phyloP scores from a whole-genome alignment of 2,888 invertebrate genomes.

The Lepidonotus clava region DNA sequence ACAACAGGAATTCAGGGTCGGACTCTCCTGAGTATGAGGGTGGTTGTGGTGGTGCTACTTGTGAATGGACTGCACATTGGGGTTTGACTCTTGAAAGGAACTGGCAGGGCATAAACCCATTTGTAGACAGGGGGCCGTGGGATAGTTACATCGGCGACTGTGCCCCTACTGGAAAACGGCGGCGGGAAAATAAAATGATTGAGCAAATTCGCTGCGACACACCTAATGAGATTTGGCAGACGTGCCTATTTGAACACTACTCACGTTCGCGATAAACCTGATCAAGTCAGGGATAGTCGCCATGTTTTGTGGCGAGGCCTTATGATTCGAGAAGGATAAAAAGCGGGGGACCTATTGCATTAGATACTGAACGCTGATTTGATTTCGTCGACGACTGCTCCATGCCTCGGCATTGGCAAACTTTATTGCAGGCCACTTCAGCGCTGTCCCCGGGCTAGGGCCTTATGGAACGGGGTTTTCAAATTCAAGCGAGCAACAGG shows the following conservation, averaged over 20 bases:
- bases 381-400: slow-evolving; percentile 40
- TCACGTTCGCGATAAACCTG: slow-evolving; percentile 44
- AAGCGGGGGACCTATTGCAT: slow-evolving; percentile 37
- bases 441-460: neutral
- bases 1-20: neutral
- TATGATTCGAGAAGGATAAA: slow-evolving; percentile 28
- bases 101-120: slow-evolving; percentile 21
- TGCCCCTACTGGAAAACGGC: slow-evolving; percentile 25
- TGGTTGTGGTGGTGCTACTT: too few relatives aligned
- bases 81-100: slow-evolving; percentile 28
- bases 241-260: slow-evolving; percentile 40
- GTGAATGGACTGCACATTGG: too few relatives aligned
- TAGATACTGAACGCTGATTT: slow-evolving; percentile 48
- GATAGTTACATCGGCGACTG: slow-evolving; percentile 32
- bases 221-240: slow-evolving; percentile 33
- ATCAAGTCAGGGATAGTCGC: slow-evolving; percentile 43
- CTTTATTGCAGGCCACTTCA: slow-evolving; percentile 30
- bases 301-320: slow-evolving; percentile 35
- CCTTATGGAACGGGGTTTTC: neutral
- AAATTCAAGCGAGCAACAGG: slow-evolving; percentile 35
- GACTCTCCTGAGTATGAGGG: too few relatives aligned
- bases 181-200: slow-evolving; percentile 46
- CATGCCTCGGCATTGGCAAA: slow-evolving; percentile 31
- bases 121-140: slow-evolving; percentile 29
- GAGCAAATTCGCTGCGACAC: slow-evolving; percentile 42